phyloP scores from a whole-genome alignment of 2,888 invertebrate genomes.

The Hypselothyrea guttata region DNA sequence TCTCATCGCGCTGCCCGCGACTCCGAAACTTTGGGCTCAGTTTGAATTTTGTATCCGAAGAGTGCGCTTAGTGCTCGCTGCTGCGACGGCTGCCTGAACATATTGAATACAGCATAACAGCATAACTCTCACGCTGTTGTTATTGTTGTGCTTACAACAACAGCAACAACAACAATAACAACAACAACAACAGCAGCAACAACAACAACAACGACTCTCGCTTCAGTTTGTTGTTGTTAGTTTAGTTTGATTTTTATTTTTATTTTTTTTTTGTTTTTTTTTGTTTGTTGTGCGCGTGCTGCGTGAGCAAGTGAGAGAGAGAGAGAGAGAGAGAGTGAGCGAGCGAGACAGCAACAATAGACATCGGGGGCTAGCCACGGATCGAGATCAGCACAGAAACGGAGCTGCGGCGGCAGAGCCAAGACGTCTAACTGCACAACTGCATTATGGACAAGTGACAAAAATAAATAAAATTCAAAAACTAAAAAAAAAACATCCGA shows the following conservation, averaged over 20 bases:
- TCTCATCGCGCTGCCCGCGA: conserved; percentile 23
- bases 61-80: conserved; percentile 78
- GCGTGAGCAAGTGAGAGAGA: background rate
- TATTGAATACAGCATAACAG: conserved; percentile 15
- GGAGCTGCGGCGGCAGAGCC: conserved; percentile 46
- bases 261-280: background rate
- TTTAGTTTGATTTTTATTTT: background rate
- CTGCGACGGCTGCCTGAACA: conserved; percentile 70
- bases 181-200: conserved; percentile 1
- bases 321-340: background rate
- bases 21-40: conserved; percentile 51
- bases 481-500: conserved; percentile 7
- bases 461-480: conserved; percentile 23
- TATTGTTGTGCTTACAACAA: conserved; percentile 15
- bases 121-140: conserved; percentile 20
- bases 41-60: conserved; percentile 79
- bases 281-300: background rate
- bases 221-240: background rate
- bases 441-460: conserved; percentile 58
- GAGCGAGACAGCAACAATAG: no score
- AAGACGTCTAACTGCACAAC: conserved; percentile 28
- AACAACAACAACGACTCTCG: no score
- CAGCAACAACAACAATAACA: conserved; percentile 7
- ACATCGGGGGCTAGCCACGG: conserved; percentile 27
- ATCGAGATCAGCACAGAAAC: conserved; percentile 48